These are phyloP conservation scores for Oxystoma pomonae DNA, from an alignment of 2,888 invertebrate genomes.

Conservation along the genomic window DNA sequence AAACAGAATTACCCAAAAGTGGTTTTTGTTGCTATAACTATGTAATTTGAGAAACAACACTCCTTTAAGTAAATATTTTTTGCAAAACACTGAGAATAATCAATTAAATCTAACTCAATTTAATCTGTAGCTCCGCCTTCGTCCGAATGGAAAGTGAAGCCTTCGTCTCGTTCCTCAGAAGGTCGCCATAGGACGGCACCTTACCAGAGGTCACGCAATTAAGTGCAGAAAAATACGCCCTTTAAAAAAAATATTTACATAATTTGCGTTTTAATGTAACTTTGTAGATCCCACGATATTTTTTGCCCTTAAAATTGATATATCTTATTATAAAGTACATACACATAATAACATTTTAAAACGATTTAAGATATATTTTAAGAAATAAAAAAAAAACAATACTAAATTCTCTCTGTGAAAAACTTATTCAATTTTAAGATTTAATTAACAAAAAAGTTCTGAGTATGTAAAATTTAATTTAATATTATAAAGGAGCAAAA, in stretches of 20 bases:
- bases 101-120: not conserved
- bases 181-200: not conserved
- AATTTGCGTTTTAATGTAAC: not conserved
- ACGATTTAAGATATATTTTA: too few relatives aligned
- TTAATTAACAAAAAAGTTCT: too few relatives aligned
- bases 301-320: not conserved
- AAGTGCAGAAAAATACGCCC: not conserved
- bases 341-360: not conserved
- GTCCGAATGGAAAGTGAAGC: not conserved
- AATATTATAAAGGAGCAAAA: not conserved
- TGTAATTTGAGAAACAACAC: not conserved
- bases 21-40: not conserved
- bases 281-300: not conserved
- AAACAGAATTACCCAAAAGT: not conserved
- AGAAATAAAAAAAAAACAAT: too few relatives aligned
- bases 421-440: not conserved
- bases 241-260: not conserved
- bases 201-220: not conserved
- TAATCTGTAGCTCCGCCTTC: not conserved
- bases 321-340: too few relatives aligned
- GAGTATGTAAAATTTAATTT: too few relatives aligned
- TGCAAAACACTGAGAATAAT: not conserved
- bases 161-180: not conserved
- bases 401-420: too few relatives aligned
- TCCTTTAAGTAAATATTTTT: not conserved